A percentile compares a stretch with the other conserved stretches of the same genome.
phyloP scores from a whole-genome alignment of 53 echinoderm and acorn worm species.

The Temnopleurus reevesii region DNA sequence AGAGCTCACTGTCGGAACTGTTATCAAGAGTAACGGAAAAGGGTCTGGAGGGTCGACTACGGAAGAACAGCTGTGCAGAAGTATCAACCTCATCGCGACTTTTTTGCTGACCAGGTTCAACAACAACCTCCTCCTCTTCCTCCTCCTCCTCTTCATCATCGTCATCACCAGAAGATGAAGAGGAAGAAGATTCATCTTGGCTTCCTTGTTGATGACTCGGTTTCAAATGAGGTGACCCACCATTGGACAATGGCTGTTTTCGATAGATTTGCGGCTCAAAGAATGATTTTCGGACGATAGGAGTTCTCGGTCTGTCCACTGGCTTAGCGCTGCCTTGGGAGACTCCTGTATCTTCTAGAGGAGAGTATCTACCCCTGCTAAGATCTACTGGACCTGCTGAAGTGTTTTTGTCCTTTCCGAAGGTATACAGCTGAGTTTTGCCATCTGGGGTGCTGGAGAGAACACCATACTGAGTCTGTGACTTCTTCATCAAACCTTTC shows the following conservation, averaged over 20 bases:
- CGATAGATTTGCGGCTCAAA: conserved; percentile 39
- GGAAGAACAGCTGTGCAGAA: not conserved
- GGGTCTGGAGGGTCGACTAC: not conserved
- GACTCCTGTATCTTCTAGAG: not conserved
- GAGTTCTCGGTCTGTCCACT: not conserved
- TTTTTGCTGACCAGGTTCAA: not conserved
- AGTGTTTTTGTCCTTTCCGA: conserved; percentile 31
- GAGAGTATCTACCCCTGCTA: conserved; percentile 22
- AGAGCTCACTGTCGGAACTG: conserved; percentile 83
- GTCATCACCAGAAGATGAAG: conserved; percentile 23
- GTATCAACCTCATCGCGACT: not conserved
- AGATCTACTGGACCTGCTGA: not conserved
- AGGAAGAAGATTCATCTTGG: not conserved
- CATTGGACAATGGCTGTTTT: not conserved
- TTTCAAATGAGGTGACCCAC: not conserved
- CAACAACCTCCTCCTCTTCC: not conserved
- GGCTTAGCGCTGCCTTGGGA: not conserved
- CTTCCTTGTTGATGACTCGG: not conserved
- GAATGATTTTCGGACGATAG: not conserved
- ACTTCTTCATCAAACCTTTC: conserved; percentile 11
- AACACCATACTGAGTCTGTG: conserved; percentile 30
- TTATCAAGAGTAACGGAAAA: not conserved
- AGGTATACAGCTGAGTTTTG: conserved; percentile 21
- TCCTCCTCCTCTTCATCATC: conserved; percentile 20
- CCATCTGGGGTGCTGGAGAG: conserved; percentile 31